These are phyloP conservation scores for Nibea coibor DNA, from an alignment of 2,113 vertebrate species.

Conservation along the genomic window DNA sequence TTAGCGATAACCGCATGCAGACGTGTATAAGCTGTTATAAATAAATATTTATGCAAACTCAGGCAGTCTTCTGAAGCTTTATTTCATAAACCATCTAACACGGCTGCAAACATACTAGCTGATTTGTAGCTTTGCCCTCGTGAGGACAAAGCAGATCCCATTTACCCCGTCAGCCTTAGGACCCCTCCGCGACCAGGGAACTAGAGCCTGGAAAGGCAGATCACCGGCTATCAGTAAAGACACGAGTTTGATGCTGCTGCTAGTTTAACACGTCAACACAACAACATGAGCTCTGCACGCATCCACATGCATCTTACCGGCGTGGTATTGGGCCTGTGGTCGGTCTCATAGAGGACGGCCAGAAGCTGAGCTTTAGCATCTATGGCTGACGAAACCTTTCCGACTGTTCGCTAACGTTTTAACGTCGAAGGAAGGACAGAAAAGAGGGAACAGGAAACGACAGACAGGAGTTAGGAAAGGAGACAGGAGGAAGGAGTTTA, in stretches of 20 bases:
- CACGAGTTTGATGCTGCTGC: neutral
- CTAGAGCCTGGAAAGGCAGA: conserved; percentile 11
- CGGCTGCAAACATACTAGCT: neutral
- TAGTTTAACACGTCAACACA: neutral
- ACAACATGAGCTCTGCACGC: neutral
- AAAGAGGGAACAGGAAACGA: conserved; percentile 17
- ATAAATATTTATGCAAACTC: neutral
- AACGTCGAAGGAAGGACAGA: conserved; percentile 38
- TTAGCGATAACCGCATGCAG: neutral
- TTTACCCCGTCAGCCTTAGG: conserved; percentile 16
- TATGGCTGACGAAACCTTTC: conserved; percentile 91
- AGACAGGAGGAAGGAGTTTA: neutral
- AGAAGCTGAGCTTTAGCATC: conserved; percentile 94
- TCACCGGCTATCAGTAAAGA: neutral
- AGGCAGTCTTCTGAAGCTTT: neutral
- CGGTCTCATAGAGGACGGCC: conserved; percentile 95
- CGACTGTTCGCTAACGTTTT: conserved; percentile 90
- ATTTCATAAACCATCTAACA: neutral
- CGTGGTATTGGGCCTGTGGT: conserved; percentile 91
- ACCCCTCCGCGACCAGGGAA: conserved; percentile 6
- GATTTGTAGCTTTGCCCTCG: neutral
- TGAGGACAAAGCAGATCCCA: conserved; percentile 14
- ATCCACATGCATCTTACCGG: conserved; percentile 88
- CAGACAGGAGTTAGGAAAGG: conserved; percentile 7
- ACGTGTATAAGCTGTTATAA: neutral